Evolutionary conservation across 2,888 invertebrate genomes (phyloP), one percentile per base, ranked within the genome.

Genomic region (Coecobrya sp.): DNA sequence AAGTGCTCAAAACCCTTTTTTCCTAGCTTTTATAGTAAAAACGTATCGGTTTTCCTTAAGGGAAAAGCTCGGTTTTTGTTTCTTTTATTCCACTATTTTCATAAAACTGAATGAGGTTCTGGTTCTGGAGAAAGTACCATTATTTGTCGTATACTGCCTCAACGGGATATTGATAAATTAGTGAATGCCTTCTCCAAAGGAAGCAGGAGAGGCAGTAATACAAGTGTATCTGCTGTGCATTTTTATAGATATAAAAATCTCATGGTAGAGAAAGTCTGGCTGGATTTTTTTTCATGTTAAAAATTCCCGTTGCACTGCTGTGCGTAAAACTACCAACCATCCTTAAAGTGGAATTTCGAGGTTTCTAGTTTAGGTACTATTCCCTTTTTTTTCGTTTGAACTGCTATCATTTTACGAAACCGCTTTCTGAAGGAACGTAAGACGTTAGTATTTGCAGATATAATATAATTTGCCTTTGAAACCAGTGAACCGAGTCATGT

Each of bases 91-190:
- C 30, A 8, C 10, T 36, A 36, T 36, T 68, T 68, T 68, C 68
- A 30, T 30, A 68, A n/a, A 27, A 30, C 30, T 22, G 30, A 68
- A 30, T 30, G n/a, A 13, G 25, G 68, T 0, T 5, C 30, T 2
- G 13, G 30, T 13, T 68, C 25, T 16, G 30, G 30, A 30, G 30
- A 68, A 68, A 68, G 25, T 68, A 30, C 19, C 30, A n/a, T n/a
- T 36, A 68, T 68, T 68, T 68, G 68, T 68, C 68, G 68, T 27
- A 30, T 68, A 16, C 30, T 30, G 68, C 16, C 30, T 68, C 30
- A 68, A 45, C 73, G 19, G 73, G 45, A 76, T 76, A 76, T 76
- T 76, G 73, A 49, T 76, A 76, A 76, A 76, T 76, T 76, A 45
- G 42, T 45, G 73, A n/a, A n/a, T 13, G 19, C 45, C 42, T 76